A percentile compares a stretch with the other conserved stretches of the same genome.
These are phyloP conservation scores for Acholoe squamosa DNA, from an alignment of 2,888 invertebrate genomes.

Conservation along the genomic window DNA sequence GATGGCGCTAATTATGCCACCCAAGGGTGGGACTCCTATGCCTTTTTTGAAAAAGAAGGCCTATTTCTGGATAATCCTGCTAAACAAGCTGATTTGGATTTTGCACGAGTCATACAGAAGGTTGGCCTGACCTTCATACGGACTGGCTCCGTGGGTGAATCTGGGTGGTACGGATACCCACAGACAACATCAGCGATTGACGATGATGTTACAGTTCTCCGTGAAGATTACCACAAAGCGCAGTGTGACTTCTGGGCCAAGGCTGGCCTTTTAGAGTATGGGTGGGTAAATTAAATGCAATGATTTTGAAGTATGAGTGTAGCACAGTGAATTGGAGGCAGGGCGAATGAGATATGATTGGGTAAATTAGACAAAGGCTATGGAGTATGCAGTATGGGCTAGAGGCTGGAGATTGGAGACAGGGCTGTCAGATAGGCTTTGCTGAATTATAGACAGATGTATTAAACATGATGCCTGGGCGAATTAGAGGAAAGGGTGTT, in stretches of 20 bases:
- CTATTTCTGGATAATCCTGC: not conserved
- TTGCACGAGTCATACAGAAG: not conserved
- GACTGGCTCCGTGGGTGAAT: not conserved
- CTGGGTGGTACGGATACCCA: not conserved
- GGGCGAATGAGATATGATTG: too few species aligned
- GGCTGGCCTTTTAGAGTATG: not conserved
- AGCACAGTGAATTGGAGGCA: too few species aligned
- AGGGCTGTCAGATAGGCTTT: too few species aligned
- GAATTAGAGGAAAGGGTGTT: too few species aligned
- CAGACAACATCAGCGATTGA: not conserved
- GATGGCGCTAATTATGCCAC: not conserved
- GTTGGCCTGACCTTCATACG: constrained; percentile 1
- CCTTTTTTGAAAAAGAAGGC: not conserved
- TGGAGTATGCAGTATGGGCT: too few species aligned
- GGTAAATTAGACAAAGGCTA: too few species aligned
- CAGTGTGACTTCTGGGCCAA: constrained; percentile 20
- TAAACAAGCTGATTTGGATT: not conserved
- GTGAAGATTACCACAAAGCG: not conserved
- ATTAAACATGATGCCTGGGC: too few species aligned
- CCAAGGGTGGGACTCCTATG: constrained; percentile 8
- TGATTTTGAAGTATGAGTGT: too few species aligned
- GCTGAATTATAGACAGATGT: too few species aligned
- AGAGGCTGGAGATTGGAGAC: too few species aligned
- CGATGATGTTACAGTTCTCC: too few species aligned
- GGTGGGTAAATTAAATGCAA: not conserved